Percentiles rank a stretch among this genome's conserved stretches.
Conservation (phyloP, 2,888 invertebrate species). For the Acronicta leporina region DNA sequence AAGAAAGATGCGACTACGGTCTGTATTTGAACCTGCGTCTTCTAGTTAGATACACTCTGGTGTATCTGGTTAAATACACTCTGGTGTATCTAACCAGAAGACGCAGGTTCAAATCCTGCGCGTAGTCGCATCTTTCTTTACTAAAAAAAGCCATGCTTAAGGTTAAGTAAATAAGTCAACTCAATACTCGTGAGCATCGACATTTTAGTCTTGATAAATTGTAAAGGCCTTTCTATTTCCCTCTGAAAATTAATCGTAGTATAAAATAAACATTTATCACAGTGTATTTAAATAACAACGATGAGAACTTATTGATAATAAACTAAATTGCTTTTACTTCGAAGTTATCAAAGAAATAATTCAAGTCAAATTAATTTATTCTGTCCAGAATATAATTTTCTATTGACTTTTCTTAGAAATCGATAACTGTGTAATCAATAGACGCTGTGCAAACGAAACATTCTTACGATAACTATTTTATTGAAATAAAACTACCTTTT, state of each 20-base stretch:
- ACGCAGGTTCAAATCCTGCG: too few relatives aligned
- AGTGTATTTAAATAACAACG: slow-evolving; percentile 1
- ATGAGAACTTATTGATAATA: slow-evolving; percentile 1
- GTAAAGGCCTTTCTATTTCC: background rate
- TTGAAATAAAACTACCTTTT: too few relatives aligned
- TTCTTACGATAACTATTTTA: background rate
- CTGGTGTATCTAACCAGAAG: too few relatives aligned
- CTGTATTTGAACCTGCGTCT: too few relatives aligned
- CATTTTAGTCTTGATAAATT: background rate
- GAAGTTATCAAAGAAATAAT: background rate
- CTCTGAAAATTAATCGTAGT: background rate
- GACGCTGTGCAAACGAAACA: background rate
- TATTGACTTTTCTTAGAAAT: background rate
- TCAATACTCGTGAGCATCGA: background rate
- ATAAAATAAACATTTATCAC: background rate
- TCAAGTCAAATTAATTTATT: background rate
- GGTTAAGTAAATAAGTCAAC: background rate
- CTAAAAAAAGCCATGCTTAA: too few relatives aligned
- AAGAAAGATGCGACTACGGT: too few relatives aligned
- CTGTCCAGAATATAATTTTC: background rate
- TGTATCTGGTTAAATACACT: too few relatives aligned
- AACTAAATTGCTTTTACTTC: background rate
- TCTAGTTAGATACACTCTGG: too few relatives aligned
- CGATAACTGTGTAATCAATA: background rate
- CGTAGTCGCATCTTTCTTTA: too few relatives aligned